Base-by-base conservation (phyloP, 1,140 invertebrate species). In the Trichonephila clavata region DNA sequence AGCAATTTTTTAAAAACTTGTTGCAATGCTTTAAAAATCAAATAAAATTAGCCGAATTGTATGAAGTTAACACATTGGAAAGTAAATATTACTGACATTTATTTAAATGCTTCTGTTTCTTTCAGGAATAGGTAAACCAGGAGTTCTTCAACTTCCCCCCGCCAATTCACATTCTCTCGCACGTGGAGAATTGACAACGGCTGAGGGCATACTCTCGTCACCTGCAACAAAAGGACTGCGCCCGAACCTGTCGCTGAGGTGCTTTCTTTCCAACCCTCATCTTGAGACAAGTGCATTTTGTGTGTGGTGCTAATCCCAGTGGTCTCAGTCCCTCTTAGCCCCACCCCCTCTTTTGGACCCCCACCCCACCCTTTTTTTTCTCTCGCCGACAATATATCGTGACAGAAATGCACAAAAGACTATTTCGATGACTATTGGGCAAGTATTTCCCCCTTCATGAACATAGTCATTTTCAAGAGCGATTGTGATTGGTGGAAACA, bases 241-340 rank as follows among this genome's bases (percentile, higher is more conserved):
- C 43, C 57, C 77, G 20, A 43, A 39, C 18, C 20, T 60, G 57
- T 90, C 20, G 65, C 27, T 20, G 63, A 90, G 71, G 80, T 61
- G 71, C 60, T 90, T 65, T 89, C n/a, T 27, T 24, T 32, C 84
- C 13, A 84, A 84, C 43, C 84, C 81, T 80, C 89, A 21, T 83
- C 10, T 16, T 20, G 80, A n/a, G 80, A 83, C 59, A 91, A 91
- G 90, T 91, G 90, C 90, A 91, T 91, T 91, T 91, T 91, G 90
- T 91, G 90, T 91, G 90, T 84, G 90, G 90, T 91, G 90, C 90
- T 91, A 91, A 91, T 83, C 90, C 59, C 57, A 60, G 71, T 63
- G 21, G 65, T 68, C 86, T 68, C 81, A 57, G 20, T 39, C 32
- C 80, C 5, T 43, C 80, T n/a, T 18, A 18, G 10, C 32, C 32